Evolutionary conservation across 1,140 invertebrate species (phyloP).

Genomic region (Caerostris extrusa): DNA sequence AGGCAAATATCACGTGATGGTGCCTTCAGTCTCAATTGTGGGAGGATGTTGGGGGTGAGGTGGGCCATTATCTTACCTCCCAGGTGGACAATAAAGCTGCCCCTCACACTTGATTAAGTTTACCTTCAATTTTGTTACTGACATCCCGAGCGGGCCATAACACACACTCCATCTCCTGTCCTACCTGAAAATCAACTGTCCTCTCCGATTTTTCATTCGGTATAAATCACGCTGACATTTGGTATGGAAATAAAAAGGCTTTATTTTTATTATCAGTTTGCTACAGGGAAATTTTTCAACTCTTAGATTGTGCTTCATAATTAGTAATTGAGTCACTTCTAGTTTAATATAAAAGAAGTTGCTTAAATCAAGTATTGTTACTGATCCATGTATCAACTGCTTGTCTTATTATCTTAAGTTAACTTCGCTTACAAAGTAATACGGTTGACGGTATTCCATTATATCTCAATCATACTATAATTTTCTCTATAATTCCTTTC

Average conservation of each 20-base stretch:
- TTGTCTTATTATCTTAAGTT: too few species aligned
- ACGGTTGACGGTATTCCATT: too few species aligned
- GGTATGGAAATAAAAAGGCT: conserved; percentile 43
- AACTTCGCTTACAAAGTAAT: too few species aligned
- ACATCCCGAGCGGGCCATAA: conserved; percentile 70
- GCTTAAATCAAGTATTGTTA: too few species aligned
- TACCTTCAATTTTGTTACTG: conserved; percentile 77
- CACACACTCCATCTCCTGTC: conserved; percentile 43
- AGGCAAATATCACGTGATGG: conserved; percentile 76
- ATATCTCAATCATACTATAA: too few species aligned
- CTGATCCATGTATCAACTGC: too few species aligned
- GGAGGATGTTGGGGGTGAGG: conserved; percentile 34
- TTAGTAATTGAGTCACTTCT: too few species aligned
- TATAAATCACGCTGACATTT: conserved; percentile 62
- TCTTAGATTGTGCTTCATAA: too few species aligned
- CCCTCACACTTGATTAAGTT: conserved; percentile 77
- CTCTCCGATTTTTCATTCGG: neutral
- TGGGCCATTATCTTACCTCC: conserved; percentile 74
- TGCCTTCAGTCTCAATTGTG: conserved; percentile 73
- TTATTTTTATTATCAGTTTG: neutral
- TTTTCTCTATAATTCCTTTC: too few species aligned
- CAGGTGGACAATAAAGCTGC: conserved; percentile 77
- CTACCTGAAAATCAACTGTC: conserved; percentile 17
- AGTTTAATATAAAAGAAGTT: too few species aligned
- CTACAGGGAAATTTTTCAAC: neutral